Percentiles rank a stretch among this genome's conserved stretches.
Evolutionary conservation across 2,113 vertebrate species (phyloP).

Genomic region (Crocuta crocuta): DNA sequence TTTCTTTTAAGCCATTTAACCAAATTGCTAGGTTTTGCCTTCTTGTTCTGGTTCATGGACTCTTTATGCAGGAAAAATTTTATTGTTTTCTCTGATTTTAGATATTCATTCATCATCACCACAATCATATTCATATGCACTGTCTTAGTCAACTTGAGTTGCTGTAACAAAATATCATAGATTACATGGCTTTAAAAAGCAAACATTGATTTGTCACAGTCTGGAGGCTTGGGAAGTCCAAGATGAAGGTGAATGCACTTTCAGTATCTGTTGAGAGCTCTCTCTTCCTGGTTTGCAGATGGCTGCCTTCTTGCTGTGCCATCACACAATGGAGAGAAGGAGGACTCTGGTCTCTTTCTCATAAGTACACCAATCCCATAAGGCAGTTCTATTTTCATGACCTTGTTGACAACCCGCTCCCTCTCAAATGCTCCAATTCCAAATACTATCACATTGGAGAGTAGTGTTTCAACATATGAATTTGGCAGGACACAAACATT

Average conservation of each 20-base stretch:
- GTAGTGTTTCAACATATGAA: not conserved
- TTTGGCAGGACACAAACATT: not conserved
- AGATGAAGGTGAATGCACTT: not conserved
- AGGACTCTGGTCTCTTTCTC: not conserved
- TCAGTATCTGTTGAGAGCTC: not conserved
- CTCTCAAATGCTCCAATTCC: not conserved
- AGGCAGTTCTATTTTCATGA: not conserved
- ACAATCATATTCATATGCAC: not conserved
- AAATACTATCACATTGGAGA: not conserved
- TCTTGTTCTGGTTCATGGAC: not conserved
- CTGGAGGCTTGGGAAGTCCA: not conserved
- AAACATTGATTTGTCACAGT: not conserved
- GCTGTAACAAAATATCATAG: not conserved
- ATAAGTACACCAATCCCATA: not conserved
- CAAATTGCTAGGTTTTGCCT: not conserved
- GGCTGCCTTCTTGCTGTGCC: not conserved
- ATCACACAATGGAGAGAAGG: not conserved
- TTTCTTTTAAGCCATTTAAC: slow-evolving; percentile 42
- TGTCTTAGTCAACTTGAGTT: not conserved
- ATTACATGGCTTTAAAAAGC: not conserved
- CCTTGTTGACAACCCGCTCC: not conserved
- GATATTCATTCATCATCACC: not conserved
- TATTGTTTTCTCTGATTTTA: slow-evolving; percentile 17
- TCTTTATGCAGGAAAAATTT: not conserved
- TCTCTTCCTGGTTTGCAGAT: not conserved